Evolutionary conservation across 2,797 vertebrate genomes (phyloP), one percentile per base, ranked within the genome.

Genomic region (Rhabdomys pumilio): DNA sequence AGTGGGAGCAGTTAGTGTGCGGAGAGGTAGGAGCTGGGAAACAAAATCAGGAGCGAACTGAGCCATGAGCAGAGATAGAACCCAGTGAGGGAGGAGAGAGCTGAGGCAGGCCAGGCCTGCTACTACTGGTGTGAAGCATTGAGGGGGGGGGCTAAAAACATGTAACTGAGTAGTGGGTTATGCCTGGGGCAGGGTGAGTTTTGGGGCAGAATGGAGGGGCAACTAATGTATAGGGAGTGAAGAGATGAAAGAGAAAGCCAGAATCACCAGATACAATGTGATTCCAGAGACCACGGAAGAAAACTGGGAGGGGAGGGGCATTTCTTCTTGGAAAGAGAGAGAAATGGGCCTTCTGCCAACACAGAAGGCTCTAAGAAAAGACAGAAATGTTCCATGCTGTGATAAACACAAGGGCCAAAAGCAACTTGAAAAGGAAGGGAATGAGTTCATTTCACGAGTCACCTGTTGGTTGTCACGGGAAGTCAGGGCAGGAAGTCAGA

Each of bases 211-310:
- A 87, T 57, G 47, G 41, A 75, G 31, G 3, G 2, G 53, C 3
- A 84, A 5, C 31, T 84, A 77, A 81, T 53, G 12, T 82, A 15
- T 0, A 38, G 13, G 24, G 41, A 83, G 50, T n/a, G 83, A 6
- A 34, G 94, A 72, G 24, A 55, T 76, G 53, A 63, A 89, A 89
- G 55, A 80, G 19, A 92, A 92, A 92, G 8, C 13, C 75, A 9
- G 34, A 12, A 31, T 83, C 50, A 69, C 15, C 47, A 41, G 75
- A 65, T 47, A 14, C 41, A 20, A 3, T 1, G 29, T 19, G 83
- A 65, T 1, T 24, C 14, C 22, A 29, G 55, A 61, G 63, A 50
- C 69, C 84, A 50, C 3, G 0, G 11, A 96, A 77, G 57, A 29
- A 63, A 75, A 75, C 47, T 81, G 13, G 41, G 3, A 8, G 38